Conservation (phyloP, 1,140 invertebrate genomes). For the Pissodes strobi region DNA sequence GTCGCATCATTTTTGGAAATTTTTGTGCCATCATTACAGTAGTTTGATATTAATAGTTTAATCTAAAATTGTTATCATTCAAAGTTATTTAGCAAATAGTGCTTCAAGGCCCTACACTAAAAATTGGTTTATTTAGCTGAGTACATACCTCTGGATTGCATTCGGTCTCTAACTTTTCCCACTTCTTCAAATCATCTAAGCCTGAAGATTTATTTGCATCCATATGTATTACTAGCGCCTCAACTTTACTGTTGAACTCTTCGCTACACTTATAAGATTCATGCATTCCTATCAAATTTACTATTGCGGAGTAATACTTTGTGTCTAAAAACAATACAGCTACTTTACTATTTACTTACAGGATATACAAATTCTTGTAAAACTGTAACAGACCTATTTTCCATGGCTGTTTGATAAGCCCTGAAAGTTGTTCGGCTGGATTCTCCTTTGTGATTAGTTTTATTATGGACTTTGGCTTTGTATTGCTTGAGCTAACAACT, state of each 20-base stretch:
- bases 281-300: constrained; percentile 52
- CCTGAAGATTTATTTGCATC: constrained; percentile 52
- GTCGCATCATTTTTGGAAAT: constrained; percentile 46
- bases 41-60: constrained; percentile 51
- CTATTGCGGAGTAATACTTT: constrained; percentile 56
- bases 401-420: constrained; percentile 48
- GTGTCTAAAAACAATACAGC: constrained; percentile 52
- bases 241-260: constrained; percentile 47
- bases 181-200: constrained; percentile 50
- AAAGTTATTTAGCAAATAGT: constrained; percentile 64
- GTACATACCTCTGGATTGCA: constrained; percentile 52
- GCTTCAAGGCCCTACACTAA: neutral
- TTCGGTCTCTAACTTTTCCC: constrained; percentile 48
- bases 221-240: constrained; percentile 55
- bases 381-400: constrained; percentile 46
- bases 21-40: constrained; percentile 50
- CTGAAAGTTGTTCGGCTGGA: constrained; percentile 15
- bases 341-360: neutral
- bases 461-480: constrained; percentile 52
- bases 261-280: constrained; percentile 41
- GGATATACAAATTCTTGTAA: no score
- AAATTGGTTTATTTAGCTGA: neutral
- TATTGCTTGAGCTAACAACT: constrained; percentile 50
- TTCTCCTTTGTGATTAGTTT: constrained; percentile 50
- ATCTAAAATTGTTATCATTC: constrained; percentile 60